A percentile compares a stretch with the other conserved stretches of the same genome.
Conservation (phyloP, 2,888 invertebrate species). For the Callyntrura guangdongensis region DNA sequence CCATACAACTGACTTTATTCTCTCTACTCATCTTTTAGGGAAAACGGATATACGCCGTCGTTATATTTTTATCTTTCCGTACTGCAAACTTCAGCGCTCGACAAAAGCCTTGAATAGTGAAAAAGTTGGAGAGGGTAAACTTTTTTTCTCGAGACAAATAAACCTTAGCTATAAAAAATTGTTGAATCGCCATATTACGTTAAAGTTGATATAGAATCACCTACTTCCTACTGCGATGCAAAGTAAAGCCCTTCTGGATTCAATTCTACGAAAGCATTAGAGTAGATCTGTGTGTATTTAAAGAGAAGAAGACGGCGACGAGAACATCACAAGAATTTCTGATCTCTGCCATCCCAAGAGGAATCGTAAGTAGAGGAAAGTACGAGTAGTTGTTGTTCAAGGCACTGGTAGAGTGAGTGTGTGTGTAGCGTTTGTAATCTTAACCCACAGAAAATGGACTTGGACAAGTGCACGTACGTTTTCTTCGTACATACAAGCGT, state of each 20-base stretch:
- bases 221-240: neutral
- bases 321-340: constrained; percentile 72
- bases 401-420: neutral
- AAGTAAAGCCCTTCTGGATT: neutral
- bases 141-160: constrained; percentile 5
- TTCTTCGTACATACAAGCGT: neutral
- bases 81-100: constrained; percentile 1
- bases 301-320: constrained; percentile 36
- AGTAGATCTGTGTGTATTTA: constrained; percentile 35
- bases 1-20: neutral
- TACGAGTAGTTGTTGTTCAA: neutral
- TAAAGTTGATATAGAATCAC: neutral
- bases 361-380: constrained; percentile 45
- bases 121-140: constrained; percentile 37
- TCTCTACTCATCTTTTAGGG: constrained; percentile 13
- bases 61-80: neutral
- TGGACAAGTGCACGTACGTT: constrained; percentile 9
- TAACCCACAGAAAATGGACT: neutral
- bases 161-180: neutral
- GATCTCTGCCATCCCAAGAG: constrained; percentile 56
- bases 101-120: constrained; percentile 41
- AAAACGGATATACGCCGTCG: neutral
- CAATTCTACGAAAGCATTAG: constrained; percentile 31
- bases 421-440: neutral
- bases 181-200: neutral